phyloP scores from a whole-genome alignment of 2,113 vertebrate genomes.

The Erinaceus europaeus region DNA sequence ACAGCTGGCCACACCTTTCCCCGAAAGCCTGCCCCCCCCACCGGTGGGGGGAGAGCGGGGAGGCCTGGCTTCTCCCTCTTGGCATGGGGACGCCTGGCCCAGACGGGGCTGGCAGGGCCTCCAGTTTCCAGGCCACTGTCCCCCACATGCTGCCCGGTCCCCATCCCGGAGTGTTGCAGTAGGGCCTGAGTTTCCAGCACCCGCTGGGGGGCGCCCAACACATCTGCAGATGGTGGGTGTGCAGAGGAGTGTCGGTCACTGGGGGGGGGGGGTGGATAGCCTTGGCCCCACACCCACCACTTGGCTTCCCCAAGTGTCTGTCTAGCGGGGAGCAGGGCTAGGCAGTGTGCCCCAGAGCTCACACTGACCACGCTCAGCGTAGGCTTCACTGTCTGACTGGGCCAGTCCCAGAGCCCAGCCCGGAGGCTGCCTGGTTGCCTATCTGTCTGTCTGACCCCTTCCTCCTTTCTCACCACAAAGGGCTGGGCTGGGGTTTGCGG shows the following conservation, averaged over 20 bases:
- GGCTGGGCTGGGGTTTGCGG: background rate
- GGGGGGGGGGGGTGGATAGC: background rate
- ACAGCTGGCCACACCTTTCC: background rate
- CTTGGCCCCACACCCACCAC: background rate
- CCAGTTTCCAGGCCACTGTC: background rate
- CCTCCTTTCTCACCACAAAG: background rate
- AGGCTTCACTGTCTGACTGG: background rate
- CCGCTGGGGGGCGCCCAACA: no score
- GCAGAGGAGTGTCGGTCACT: background rate
- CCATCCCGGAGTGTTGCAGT: background rate
- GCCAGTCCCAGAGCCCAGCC: background rate
- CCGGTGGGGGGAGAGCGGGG: background rate
- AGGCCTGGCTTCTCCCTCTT: constrained; percentile 34
- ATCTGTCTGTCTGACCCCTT: background rate
- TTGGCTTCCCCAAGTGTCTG: background rate
- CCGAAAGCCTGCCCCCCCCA: constrained; percentile 2
- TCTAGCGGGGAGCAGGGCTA: no score
- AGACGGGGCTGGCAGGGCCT: constrained; percentile 44
- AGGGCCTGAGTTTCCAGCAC: background rate
- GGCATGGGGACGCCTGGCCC: constrained; percentile 32
- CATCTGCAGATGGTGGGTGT: no score
- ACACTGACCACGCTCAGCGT: background rate
- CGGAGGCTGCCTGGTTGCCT: background rate
- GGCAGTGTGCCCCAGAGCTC: no score
- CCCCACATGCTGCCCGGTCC: background rate